A percentile compares a stretch with the other conserved stretches of the same genome.
phyloP scores from a whole-genome alignment of 2,113 vertebrate species.

The Phrynocephalus versicolor region DNA sequence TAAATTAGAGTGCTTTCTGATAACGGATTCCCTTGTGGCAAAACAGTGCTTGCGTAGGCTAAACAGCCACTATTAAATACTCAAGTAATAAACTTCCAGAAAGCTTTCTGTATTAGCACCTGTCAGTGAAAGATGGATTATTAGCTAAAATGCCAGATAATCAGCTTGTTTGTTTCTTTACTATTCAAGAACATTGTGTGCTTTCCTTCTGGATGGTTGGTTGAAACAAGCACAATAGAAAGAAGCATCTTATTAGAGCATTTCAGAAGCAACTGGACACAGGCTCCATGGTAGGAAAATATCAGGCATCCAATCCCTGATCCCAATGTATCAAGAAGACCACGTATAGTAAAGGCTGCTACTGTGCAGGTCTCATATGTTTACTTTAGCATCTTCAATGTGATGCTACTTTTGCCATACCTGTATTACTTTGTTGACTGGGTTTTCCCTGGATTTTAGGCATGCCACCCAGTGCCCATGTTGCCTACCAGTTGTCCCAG shows the following conservation, averaged over 20 bases:
- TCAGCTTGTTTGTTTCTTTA: neutral
- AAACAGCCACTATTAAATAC: neutral
- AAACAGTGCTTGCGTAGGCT: neutral
- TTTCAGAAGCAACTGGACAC: neutral
- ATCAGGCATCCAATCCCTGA: neutral
- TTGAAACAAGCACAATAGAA: neutral
- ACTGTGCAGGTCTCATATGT: neutral
- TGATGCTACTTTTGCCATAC: neutral
- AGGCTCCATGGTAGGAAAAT: neutral
- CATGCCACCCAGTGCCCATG: no score
- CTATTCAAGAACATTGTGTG: neutral
- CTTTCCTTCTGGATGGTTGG: constrained; percentile 2
- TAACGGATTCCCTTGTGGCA: neutral
- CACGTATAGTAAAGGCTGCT: neutral
- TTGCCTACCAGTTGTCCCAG: no score
- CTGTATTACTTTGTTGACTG: no score
- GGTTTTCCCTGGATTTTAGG: no score
- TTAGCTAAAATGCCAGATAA: constrained; percentile 5
- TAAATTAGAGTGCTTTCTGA: neutral
- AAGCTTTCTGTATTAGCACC: neutral
- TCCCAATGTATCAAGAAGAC: neutral
- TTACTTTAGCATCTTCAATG: neutral
- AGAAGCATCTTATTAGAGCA: neutral
- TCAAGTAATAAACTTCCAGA: neutral
- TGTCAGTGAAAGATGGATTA: constrained; percentile 1